Conservation (phyloP, 2,797 vertebrate species). For the Octomys mimax region DNA sequence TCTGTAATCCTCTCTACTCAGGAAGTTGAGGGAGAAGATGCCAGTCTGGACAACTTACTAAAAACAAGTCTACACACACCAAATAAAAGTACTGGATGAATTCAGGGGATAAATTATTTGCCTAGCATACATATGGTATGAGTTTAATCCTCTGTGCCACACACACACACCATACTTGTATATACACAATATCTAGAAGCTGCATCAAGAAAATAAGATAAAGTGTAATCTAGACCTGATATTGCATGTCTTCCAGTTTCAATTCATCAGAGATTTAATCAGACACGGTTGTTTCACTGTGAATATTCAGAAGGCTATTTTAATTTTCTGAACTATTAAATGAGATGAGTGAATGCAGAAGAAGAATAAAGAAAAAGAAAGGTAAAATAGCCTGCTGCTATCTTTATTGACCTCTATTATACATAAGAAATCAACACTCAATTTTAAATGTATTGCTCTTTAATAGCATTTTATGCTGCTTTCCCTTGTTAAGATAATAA, state of each 20-base stretch:
- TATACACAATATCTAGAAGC: not conserved
- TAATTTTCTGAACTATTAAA: conserved; percentile 67
- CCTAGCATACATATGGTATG: not conserved
- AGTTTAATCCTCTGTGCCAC: not conserved
- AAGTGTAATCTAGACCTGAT: conserved; percentile 26
- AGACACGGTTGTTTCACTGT: conserved; percentile 36
- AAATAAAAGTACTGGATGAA: not conserved
- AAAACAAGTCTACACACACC: not conserved
- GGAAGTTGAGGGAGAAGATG: not conserved
- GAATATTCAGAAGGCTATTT: conserved; percentile 50
- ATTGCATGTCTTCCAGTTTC: conserved; percentile 27
- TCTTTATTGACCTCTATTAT: conserved; percentile 24
- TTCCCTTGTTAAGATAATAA: not conserved
- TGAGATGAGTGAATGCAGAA: conserved; percentile 28
- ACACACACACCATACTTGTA: not conserved
- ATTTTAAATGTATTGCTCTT: conserved; percentile 31
- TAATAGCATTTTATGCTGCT: not conserved
- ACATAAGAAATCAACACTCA: not conserved
- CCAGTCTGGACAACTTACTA: not conserved
- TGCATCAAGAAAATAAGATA: conserved; percentile 22
- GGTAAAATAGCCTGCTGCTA: not conserved
- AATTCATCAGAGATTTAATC: conserved; percentile 62
- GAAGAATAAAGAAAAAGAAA: not conserved
- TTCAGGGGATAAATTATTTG: not conserved
- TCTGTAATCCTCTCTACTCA: not conserved